phyloP scores from a whole-genome alignment of 2,113 vertebrate genomes.

The Neodon shergylaensis region DNA sequence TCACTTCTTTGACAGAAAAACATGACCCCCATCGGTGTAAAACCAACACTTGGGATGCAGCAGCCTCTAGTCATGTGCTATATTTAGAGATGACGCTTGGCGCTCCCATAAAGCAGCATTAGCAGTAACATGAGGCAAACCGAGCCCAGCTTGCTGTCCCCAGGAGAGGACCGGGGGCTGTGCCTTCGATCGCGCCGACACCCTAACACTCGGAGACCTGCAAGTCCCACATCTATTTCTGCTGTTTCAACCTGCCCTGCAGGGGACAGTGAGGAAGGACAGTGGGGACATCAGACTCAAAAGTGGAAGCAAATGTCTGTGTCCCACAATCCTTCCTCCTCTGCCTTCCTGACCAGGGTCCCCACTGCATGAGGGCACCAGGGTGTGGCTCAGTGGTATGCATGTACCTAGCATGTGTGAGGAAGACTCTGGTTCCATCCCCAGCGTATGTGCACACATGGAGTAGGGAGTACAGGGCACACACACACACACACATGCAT shows the following conservation, averaged over 20 bases:
- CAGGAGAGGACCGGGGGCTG: neutral
- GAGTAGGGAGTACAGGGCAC: neutral
- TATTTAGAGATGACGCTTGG: constrained; percentile 40
- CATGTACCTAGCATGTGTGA: neutral
- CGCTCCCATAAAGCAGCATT: neutral
- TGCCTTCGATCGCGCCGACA: neutral
- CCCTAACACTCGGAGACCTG: too few species aligned
- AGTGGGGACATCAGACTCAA: neutral
- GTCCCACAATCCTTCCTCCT: neutral
- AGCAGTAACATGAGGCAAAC: neutral
- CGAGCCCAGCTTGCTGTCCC: neutral
- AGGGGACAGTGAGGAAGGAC: neutral
- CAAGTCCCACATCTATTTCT: neutral
- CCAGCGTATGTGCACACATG: neutral
- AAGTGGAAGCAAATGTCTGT: neutral
- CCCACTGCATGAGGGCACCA: too few species aligned
- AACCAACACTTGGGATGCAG: constrained; percentile 34
- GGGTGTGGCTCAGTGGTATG: neutral
- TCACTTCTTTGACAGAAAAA: neutral
- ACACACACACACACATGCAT: too few species aligned
- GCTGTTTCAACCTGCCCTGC: neutral
- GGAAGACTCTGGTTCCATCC: too few species aligned
- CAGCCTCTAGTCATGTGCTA: neutral
- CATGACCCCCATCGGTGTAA: neutral
- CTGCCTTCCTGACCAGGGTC: neutral